Percentiles rank a stretch among this genome's conserved stretches.
phyloP scores from a whole-genome alignment of 2,113 vertebrate species.

The Vulpes vulpes region DNA sequence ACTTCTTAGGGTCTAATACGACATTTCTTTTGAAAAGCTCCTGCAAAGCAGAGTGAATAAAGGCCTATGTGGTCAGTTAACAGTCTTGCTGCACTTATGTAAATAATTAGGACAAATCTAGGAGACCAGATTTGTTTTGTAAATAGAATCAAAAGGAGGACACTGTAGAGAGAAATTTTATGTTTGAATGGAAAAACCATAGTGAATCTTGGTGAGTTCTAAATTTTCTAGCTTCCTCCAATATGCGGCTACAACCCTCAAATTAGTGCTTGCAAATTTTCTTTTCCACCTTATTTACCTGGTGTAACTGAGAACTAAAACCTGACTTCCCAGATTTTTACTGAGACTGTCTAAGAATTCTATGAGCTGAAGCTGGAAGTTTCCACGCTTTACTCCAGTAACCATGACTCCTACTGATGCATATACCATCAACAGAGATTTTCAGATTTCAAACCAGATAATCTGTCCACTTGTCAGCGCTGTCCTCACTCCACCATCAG shows the following conservation, averaged over 20 bases:
- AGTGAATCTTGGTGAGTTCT: not conserved
- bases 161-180: not conserved
- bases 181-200: not conserved
- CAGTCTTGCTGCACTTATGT: not conserved
- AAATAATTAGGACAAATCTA: not conserved
- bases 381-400: not conserved
- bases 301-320: not conserved
- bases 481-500: not conserved
- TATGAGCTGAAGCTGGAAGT: not conserved
- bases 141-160: not conserved
- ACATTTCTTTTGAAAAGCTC: not conserved
- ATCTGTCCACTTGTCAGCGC: not conserved
- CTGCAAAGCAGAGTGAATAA: not conserved
- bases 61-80: not conserved
- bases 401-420: not conserved
- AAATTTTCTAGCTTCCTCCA: not conserved
- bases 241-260: not conserved
- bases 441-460: too few relatives aligned
- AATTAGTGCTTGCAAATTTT: not conserved
- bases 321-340: not conserved
- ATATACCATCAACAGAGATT: not conserved
- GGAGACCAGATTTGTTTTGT: not conserved
- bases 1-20: not conserved
- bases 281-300: not conserved
- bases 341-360: not conserved